Conservation (phyloP, 2,797 vertebrate species). For the Siniperca scherzeri region DNA sequence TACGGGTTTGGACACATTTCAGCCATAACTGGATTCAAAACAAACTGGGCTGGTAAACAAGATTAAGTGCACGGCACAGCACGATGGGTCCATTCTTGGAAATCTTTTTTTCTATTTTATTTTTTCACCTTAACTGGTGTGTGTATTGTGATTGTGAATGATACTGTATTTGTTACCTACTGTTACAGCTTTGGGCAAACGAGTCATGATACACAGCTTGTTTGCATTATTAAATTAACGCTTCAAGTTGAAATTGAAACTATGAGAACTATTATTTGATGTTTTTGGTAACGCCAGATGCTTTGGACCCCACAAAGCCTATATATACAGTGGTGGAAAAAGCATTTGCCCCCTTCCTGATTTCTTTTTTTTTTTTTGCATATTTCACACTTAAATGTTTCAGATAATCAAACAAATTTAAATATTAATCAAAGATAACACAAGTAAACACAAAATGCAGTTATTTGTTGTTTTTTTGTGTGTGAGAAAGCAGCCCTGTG, state of each 20-base stretch:
- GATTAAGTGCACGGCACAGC: background rate
- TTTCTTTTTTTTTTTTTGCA: too few relatives aligned
- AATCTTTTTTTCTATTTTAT: background rate
- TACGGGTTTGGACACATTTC: background rate
- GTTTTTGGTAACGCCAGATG: background rate
- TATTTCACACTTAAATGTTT: too few relatives aligned
- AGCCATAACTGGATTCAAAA: background rate
- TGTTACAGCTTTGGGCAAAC: background rate
- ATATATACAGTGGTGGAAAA: too few relatives aligned
- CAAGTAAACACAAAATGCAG: too few relatives aligned
- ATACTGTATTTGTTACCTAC: background rate
- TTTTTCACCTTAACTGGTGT: too few relatives aligned
- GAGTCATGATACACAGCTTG: background rate
- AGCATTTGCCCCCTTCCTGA: too few relatives aligned
- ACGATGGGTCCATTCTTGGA: background rate
- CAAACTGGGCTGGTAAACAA: slow-evolving; percentile 12
- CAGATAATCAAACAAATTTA: too few relatives aligned
- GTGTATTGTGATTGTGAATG: background rate
- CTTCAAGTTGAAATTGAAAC: background rate
- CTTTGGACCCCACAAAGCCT: background rate
- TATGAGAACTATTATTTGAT: background rate
- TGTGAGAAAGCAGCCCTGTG: too few relatives aligned
- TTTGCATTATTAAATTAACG: background rate
- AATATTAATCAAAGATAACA: too few relatives aligned
- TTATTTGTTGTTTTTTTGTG: too few relatives aligned